Evolutionary conservation across 2,113 vertebrate species (phyloP).

Genomic region (Rana temporaria): DNA sequence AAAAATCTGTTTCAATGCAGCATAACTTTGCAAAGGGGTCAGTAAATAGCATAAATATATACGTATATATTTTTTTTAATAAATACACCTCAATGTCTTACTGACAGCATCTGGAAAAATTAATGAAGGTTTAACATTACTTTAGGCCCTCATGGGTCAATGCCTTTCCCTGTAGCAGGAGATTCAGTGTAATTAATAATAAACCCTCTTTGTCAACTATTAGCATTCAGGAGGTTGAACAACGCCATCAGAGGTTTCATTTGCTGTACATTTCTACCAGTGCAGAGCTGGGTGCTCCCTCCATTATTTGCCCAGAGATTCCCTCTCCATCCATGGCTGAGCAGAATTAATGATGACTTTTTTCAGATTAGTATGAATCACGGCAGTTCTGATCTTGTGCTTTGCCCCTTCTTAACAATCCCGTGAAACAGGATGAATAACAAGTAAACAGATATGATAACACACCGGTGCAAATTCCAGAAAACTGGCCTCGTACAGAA

Average conservation of each 20-base stretch:
- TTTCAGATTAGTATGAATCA: slow-evolving; percentile 25
- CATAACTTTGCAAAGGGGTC: no score
- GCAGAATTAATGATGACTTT: background rate
- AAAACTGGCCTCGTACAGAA: background rate
- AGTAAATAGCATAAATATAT: no score
- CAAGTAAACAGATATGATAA: slow-evolving; percentile 8
- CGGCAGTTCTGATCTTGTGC: background rate
- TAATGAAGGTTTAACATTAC: no score
- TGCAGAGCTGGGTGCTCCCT: background rate
- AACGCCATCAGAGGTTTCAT: background rate
- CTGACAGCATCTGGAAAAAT: no score
- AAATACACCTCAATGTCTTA: no score
- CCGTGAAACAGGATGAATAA: background rate
- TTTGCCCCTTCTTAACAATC: background rate
- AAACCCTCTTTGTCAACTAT: background rate
- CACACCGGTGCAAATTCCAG: background rate
- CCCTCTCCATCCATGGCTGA: background rate
- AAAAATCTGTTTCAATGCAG: no score
- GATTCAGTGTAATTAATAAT: no score
- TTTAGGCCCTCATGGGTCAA: no score
- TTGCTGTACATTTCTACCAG: background rate
- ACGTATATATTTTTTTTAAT: no score
- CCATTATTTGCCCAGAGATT: background rate
- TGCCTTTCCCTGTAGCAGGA: no score
- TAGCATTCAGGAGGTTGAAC: background rate